Evolutionary conservation across 64 coral and sea anemone genomes (phyloP).

Genomic region (Actinia equina): DNA sequence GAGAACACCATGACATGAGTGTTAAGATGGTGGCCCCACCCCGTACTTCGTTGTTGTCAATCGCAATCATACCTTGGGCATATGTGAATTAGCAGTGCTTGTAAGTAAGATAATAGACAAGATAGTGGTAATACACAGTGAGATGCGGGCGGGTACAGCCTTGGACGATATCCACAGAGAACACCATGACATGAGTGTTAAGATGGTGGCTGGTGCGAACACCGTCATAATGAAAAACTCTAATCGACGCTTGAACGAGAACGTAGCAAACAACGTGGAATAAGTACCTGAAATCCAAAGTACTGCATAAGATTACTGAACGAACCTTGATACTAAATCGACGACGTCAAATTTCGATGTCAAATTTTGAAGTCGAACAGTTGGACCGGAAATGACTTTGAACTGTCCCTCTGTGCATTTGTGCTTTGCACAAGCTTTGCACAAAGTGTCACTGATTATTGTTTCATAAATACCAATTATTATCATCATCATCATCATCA

Average conservation of each 20-base stretch:
- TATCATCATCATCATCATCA: no score
- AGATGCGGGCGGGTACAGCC: constrained; percentile 80
- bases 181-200: constrained; percentile 81
- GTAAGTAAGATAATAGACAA: constrained; percentile 19
- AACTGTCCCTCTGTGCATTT: no score
- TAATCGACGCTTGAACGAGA: constrained; percentile 80
- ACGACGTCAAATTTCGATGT: not conserved
- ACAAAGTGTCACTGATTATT: no score
- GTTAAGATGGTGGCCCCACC: constrained; percentile 39
- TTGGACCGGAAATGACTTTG: not conserved
- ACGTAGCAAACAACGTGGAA: constrained; percentile 31
- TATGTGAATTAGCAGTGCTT: constrained; percentile 48
- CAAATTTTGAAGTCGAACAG: not conserved
- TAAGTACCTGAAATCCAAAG: constrained; percentile 4
- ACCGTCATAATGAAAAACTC: constrained; percentile 81
- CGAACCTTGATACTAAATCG: not conserved
- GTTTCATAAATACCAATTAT: no score
- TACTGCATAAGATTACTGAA: not conserved
- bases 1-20: constrained; percentile 83
- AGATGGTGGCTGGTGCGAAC: constrained; percentile 56
- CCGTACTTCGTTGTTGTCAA: no score
- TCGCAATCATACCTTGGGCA: not conserved
- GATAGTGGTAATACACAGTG: constrained; percentile 33
- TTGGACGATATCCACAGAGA: constrained; percentile 71
- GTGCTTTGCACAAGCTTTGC: no score